A percentile compares a stretch with the other conserved stretches of the same genome.
Evolutionary conservation across 2,797 vertebrate genomes (phyloP).

Genomic region (Enteromius mattozi): DNA sequence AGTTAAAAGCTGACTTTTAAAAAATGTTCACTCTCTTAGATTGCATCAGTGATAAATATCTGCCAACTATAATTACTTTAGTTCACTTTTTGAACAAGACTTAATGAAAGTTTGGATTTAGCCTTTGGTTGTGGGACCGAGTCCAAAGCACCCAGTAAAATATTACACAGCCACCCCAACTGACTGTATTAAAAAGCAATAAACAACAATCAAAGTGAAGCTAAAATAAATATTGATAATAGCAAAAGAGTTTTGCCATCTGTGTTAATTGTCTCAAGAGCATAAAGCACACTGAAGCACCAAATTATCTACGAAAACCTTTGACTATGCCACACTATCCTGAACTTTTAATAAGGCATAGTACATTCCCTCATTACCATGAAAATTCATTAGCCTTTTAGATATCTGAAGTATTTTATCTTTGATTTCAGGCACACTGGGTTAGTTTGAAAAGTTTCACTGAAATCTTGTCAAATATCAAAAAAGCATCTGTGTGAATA

Average conservation of each 20-base stretch:
- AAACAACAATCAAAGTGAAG: background rate
- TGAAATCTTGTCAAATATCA: slow-evolving; percentile 11
- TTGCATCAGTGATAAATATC: slow-evolving; percentile 30
- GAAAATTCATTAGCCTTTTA: slow-evolving; percentile 17
- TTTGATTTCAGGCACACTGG: background rate
- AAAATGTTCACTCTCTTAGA: background rate
- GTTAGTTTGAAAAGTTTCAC: background rate
- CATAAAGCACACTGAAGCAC: background rate
- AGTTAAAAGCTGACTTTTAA: slow-evolving; percentile 3
- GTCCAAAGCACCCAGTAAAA: slow-evolving; percentile 24
- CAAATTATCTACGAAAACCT: slow-evolving; percentile 1
- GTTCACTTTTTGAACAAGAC: background rate
- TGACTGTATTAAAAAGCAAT: slow-evolving; percentile 1
- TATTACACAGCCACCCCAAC: background rate
- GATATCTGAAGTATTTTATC: background rate
- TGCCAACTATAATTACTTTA: slow-evolving; percentile 7
- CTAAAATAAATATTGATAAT: slow-evolving; percentile 7
- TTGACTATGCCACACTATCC: slow-evolving; percentile 2
- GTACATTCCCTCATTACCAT: slow-evolving; percentile 15
- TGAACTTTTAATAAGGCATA: slow-evolving; percentile 8
- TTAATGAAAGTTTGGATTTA: slow-evolving; percentile 17
- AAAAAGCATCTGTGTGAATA: background rate
- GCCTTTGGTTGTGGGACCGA: slow-evolving; percentile 19
- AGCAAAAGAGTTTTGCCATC: slow-evolving; percentile 7
- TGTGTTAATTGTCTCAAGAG: slow-evolving; percentile 9